Base-by-base conservation (phyloP, 2,113 vertebrate species). In the Archilochus colubris region DNA sequence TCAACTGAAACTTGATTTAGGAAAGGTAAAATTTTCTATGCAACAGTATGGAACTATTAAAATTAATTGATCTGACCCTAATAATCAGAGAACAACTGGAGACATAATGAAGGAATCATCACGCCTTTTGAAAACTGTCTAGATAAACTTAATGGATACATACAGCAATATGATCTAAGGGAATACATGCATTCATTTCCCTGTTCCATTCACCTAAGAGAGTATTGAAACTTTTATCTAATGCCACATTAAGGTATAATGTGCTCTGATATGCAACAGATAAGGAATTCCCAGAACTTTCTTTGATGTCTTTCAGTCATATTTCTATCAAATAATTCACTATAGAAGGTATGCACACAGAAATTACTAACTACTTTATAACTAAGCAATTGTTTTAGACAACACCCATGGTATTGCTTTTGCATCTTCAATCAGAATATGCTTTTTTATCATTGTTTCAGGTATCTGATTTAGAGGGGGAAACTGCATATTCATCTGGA, bases 111-210 rank as follows among this genome's bases (percentile, higher is more conserved):
- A 84, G 55, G 63, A 91, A 80, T 86, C 82, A 76, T 82, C 50
- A 33, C 3, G 31, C 22, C 64, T 91, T 85, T 82, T 80, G 70
- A 90, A 61, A 94, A 93, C n/a, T 66, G 19, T 77, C 88, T 69
- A 7, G 79, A 76, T 74, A 66, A 88, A 90, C 75, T 81, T 86
- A 91, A 90, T 81, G 72, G 82, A 59, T 90, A 48, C 31, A 33
- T 66, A 59, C 30, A 88, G 75, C 43, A 74, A 23, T 30, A 59
- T 77, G 95, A 95, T 94, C 92, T 94, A 67, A 96, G 33, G 72
- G 95, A 94, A 96, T 95, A 86, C 51, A 94, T 94, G 79, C 88
- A 96, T 96, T 95, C 76, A 90, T 94, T 95, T 93, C 59, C 68
- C 43, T 83, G 59, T 66, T 46, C 59, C 55, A 27, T 74, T 82